Evolutionary conservation across 2,113 vertebrate genomes (phyloP).

Genomic region (Rhegmatorhina hoffmannsi): DNA sequence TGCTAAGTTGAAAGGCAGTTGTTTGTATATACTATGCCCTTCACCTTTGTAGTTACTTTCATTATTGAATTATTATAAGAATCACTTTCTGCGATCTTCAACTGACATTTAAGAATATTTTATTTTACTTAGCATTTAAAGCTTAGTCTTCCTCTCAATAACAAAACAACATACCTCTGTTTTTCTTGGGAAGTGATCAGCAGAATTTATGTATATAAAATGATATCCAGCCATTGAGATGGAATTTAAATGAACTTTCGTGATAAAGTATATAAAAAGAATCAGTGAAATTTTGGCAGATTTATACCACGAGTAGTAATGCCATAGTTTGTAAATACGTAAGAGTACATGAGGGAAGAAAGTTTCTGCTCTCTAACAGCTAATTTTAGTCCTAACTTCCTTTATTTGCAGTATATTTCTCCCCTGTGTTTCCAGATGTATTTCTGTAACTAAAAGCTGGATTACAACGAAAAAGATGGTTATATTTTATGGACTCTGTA

Average conservation of each 20-base stretch:
- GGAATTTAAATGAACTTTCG: neutral
- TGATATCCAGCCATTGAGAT: neutral
- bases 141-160: neutral
- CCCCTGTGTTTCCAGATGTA: neutral
- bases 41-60: neutral
- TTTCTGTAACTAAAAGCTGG: neutral
- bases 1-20: neutral
- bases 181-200: neutral
- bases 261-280: neutral
- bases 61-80: neutral
- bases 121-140: neutral
- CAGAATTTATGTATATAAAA: neutral
- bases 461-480: neutral
- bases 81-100: neutral
- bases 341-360: neutral
- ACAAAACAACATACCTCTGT: neutral
- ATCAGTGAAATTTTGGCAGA: neutral
- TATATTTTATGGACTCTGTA: neutral
- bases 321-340: neutral
- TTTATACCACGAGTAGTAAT: neutral
- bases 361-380: neutral
- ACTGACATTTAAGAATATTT: neutral
- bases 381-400: neutral
- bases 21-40: neutral
- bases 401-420: neutral